Base-by-base conservation (phyloP, 2,113 vertebrate species). In the Pungitius pungitius region DNA sequence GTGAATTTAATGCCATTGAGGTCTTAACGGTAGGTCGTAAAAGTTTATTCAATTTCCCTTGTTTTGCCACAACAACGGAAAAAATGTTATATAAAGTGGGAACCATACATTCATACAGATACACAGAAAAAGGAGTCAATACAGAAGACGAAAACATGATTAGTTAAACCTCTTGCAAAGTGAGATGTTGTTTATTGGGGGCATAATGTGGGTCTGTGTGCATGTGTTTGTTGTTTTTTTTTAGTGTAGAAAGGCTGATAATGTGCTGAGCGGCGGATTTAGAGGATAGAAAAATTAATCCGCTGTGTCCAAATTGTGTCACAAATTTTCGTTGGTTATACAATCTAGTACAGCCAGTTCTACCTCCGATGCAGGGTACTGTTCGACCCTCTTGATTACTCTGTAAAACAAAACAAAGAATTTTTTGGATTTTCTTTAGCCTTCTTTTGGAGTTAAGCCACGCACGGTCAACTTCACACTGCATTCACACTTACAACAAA, bases 251-350 rank as follows among this genome's bases (percentile, higher is more conserved):
- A 64, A 78, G 24, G 61, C 69, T 61, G 66, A 63, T 82, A 67
- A 81, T 76, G 73, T 81, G 77, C 87, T 73, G 67, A 73, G 67
- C 43, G 3, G 78, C 80, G 75, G 75, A 78, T 84, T 80, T 75
- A 59, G 39, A 70, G 47, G 77, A 67, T 51, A 58, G 62, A 59
- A 26, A 86, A 83, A 65, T 71, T 13, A 77, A 87, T 69, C 68
- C 75, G 74, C 65, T 66, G 37, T 13, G 40, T 81, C 66, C 57
- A 85, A 62, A 78, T 68, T 45, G 33, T 80, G 69, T 82, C 80
- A 80, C 73, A 78, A 37, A 73, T 63, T 83, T 26, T 12, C 10
- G 33, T 33, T 15, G 43, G 40, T 81, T 74, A 81, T 66, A 43
- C 55, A 80, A 72, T 78, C 49, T 37, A 71, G 12, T 72, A 57